Conservation (phyloP, 2,797 vertebrate species). For the Naso thynnoides region DNA sequence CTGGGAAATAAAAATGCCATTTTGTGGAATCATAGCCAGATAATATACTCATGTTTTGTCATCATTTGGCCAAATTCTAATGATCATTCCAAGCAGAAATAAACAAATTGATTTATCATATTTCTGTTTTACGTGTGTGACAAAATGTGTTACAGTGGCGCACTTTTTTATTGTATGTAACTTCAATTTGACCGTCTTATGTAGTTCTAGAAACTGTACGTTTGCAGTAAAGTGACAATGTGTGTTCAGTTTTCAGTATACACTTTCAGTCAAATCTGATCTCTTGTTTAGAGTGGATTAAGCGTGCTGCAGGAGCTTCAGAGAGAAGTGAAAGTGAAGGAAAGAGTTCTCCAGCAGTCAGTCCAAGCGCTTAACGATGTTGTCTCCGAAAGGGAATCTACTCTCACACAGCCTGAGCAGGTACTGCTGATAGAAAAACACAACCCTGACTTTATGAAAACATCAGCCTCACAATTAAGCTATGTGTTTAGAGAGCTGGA, state of each 20-base stretch:
- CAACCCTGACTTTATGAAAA: background rate
- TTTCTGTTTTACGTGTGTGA: background rate
- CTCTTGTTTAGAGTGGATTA: slow-evolving; percentile 84
- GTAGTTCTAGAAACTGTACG: background rate
- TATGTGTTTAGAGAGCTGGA: background rate
- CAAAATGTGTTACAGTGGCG: background rate
- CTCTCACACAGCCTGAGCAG: slow-evolving; percentile 80
- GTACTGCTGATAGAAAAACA: slow-evolving; percentile 70
- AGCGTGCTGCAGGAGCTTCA: slow-evolving; percentile 85
- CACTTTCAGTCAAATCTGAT: background rate
- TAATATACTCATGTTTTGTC: fast-evolving
- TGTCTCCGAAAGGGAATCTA: slow-evolving; percentile 78
- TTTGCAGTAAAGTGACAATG: background rate
- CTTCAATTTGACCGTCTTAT: background rate
- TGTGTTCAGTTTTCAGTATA: background rate
- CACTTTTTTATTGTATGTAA: background rate
- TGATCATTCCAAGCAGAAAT: background rate
- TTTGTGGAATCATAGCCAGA: too few species aligned
- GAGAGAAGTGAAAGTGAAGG: slow-evolving; percentile 86
- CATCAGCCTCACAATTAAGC: background rate
- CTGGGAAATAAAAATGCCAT: background rate
- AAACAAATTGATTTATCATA: background rate
- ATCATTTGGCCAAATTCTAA: background rate
- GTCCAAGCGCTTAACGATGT: slow-evolving; percentile 84
- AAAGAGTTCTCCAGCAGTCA: slow-evolving; percentile 87